Evolutionary conservation across 2,888 invertebrate genomes (phyloP), one percentile per base, ranked within the genome.

Genomic region (Aricia artaxerxes): DNA sequence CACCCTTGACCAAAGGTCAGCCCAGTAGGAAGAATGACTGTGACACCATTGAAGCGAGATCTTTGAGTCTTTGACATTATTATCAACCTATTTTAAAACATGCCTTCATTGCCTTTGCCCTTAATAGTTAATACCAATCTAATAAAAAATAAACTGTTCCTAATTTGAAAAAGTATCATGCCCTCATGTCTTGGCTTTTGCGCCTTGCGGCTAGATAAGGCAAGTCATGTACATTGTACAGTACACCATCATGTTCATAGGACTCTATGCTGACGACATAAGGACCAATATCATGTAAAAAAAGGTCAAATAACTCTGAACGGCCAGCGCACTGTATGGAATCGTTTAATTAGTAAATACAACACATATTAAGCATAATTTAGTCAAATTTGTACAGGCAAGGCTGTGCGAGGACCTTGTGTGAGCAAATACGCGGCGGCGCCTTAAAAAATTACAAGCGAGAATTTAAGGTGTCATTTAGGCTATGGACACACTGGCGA

Each of bases 351-450:
- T 53, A 76, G 76, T 76, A 76, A 76, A 76, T 76, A 76, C 53
- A 16, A 24, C 44, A 76, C 76, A 53, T 76, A 57, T 76, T 57
- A 53, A 76, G 53, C 76, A 76, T 76, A 57, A 76, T 76, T 76
- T 35, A 76, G 76, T 76, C 76, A 57, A 53, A 35, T 76, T 76
- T 76, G 76, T 53, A 49, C 76, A 76, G 53, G 76, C 76, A 53
- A 76, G 76, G 76, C 57, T 49, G 76, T 44, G n/a, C n/a, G 73
- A 13, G 76, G 53, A 76, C 76, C 76, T 76, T 76, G 76, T 57
- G 53, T 35, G 35, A 76, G 76, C 76, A 76, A 76, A 76, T 76
- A 76, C 31, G 31, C 31, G 4, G 75, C 49, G 75, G 75, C 75
- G 75, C 69, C 69, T 35, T 69, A 35, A 69, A 69, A 35, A 13